These are phyloP conservation scores for Cetonia aurata DNA, from an alignment of 2,888 invertebrate genomes.

Conservation along the genomic window DNA sequence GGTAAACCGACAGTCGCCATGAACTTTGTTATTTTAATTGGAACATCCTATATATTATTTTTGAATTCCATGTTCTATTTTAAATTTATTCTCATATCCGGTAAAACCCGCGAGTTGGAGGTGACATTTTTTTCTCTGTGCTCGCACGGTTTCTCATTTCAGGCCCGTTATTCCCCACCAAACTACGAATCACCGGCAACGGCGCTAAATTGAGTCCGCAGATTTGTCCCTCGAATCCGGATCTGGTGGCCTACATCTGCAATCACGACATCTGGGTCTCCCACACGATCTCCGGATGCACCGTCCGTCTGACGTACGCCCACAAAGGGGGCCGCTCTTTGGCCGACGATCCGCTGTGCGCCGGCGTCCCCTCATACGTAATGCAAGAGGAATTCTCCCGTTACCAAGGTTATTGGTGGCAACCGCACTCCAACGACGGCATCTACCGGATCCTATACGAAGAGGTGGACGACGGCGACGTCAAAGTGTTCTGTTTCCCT, in stretches of 20 bases:
- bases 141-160: slow-evolving; percentile 63
- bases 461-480: slow-evolving; percentile 90
- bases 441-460: slow-evolving; percentile 87
- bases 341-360: slow-evolving; percentile 87
- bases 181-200: slow-evolving; percentile 73
- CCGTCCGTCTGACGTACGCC: slow-evolving; percentile 79
- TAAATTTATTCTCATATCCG: no score
- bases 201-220: slow-evolving; percentile 84
- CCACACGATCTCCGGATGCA: slow-evolving; percentile 75
- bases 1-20: no score
- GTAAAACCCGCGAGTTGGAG: no score
- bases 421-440: slow-evolving; percentile 69
- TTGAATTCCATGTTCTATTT: no score
- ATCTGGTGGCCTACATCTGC: slow-evolving; percentile 91
- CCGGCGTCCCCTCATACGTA: slow-evolving; percentile 97
- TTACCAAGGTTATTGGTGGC: slow-evolving; percentile 99
- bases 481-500: slow-evolving; percentile 91
- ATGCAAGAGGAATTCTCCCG: slow-evolving; percentile 96
- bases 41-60: no score
- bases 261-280: slow-evolving; percentile 93
- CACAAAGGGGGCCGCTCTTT: slow-evolving; percentile 77
- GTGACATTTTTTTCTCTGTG: slow-evolving; percentile 41
- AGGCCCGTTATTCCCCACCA: slow-evolving; percentile 77
- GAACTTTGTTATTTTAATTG: no score
- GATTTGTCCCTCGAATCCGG: slow-evolving; percentile 84